Conservation (phyloP, 2,888 invertebrate genomes). For the Carcina quercana region DNA sequence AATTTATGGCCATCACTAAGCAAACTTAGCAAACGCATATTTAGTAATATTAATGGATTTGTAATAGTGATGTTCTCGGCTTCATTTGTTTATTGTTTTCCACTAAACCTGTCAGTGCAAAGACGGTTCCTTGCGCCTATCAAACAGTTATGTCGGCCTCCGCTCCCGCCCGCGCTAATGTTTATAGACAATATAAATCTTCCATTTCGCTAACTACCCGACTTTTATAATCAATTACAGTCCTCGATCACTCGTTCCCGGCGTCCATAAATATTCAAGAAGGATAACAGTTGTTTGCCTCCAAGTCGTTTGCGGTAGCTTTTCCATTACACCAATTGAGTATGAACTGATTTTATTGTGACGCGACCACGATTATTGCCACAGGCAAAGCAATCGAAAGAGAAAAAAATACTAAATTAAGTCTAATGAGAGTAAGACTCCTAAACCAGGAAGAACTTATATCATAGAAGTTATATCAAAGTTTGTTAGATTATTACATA, state of each 20-base stretch:
- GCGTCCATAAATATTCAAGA: slow-evolving; percentile 51
- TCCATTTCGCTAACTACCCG: slow-evolving; percentile 43
- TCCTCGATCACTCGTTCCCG: slow-evolving; percentile 47
- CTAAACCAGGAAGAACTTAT: too few species aligned
- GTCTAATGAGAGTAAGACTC: too few species aligned
- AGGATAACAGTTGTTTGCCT: slow-evolving; percentile 43
- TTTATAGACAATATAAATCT: slow-evolving; percentile 58
- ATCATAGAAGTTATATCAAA: too few species aligned
- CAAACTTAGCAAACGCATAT: too few species aligned
- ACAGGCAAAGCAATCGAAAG: too few species aligned
- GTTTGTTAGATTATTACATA: too few species aligned
- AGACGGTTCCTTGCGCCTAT: slow-evolving; percentile 13
- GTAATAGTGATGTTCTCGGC: background rate
- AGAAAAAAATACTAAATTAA: too few species aligned
- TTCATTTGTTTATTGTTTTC: slow-evolving; percentile 16
- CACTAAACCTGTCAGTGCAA: slow-evolving; percentile 25
- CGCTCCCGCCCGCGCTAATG: slow-evolving; percentile 27
- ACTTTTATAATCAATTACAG: slow-evolving; percentile 67
- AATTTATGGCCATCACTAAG: too few species aligned
- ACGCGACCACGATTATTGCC: background rate
- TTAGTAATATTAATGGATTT: too few species aligned
- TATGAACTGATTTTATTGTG: slow-evolving; percentile 17
- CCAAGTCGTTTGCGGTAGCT: slow-evolving; percentile 38
- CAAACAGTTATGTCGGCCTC: slow-evolving; percentile 18
- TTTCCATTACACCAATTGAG: slow-evolving; percentile 51